These are phyloP conservation scores for Drosophila nannoptera DNA, from an alignment of 1,140 invertebrate species.

Conservation along the genomic window DNA sequence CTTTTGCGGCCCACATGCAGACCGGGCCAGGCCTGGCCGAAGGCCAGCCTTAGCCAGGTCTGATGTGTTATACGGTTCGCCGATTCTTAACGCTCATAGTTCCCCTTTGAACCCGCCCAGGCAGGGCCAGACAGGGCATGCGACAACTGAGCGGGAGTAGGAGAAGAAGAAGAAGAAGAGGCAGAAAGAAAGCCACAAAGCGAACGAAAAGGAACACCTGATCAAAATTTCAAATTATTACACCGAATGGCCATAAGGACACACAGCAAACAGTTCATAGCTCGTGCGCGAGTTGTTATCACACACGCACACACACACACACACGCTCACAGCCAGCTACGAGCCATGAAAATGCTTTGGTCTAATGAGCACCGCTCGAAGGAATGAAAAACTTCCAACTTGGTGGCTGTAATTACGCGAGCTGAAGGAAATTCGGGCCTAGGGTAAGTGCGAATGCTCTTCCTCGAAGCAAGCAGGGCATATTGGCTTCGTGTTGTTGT, in stretches of 20 bases:
- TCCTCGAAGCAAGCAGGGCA: background rate
- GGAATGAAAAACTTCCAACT: slow-evolving; percentile 68
- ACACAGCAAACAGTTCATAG: slow-evolving; percentile 46
- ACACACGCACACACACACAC: slow-evolving; percentile 27
- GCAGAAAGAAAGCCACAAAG: slow-evolving; percentile 59
- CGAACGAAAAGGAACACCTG: slow-evolving; percentile 66
- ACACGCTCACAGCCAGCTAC: slow-evolving; percentile 33
- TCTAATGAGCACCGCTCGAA: slow-evolving; percentile 66
- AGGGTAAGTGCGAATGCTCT: background rate
- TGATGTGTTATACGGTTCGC: slow-evolving; percentile 66
- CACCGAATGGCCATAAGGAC: slow-evolving; percentile 72
- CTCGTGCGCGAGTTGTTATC: slow-evolving; percentile 64
- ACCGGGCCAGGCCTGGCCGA: slow-evolving; percentile 4
- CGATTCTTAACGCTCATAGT: slow-evolving; percentile 67
- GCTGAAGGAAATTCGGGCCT: slow-evolving; percentile 63
- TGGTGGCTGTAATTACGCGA: slow-evolving; percentile 64
- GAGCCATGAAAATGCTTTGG: slow-evolving; percentile 65
- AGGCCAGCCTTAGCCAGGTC: background rate
- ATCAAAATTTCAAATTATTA: slow-evolving; percentile 78
- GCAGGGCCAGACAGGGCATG: background rate
- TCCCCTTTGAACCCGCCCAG: slow-evolving; percentile 62
- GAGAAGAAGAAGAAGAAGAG: background rate
- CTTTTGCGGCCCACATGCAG: slow-evolving; percentile 50
- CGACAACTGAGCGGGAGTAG: slow-evolving; percentile 1
- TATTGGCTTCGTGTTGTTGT: background rate